These are phyloP conservation scores for Hirtodrosophila confusa DNA, from an alignment of 2,888 invertebrate genomes.

Conservation along the genomic window DNA sequence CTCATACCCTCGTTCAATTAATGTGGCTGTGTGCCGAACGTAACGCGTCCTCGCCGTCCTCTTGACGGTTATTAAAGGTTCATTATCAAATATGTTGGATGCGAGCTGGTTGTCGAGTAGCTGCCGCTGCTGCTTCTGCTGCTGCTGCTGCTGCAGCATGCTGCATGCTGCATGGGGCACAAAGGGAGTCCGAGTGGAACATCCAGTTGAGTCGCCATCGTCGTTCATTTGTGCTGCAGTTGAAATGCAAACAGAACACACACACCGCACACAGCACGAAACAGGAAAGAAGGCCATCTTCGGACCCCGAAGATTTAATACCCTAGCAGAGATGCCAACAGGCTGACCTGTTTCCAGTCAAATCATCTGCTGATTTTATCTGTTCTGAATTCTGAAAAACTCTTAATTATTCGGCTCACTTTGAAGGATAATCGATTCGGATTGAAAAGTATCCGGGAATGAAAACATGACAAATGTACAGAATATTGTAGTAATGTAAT, in stretches of 20 bases:
- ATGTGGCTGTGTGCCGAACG: constrained; percentile 3
- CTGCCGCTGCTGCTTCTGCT: constrained; percentile 4
- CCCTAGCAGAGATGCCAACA: too few species aligned
- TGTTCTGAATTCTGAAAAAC: too few species aligned
- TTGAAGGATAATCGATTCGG: too few species aligned
- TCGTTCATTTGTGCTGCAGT: constrained; percentile 23
- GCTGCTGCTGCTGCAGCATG: constrained; percentile 5
- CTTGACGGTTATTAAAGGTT: constrained; percentile 64
- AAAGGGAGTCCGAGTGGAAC: constrained; percentile 4
- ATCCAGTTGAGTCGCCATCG: constrained; percentile 10
- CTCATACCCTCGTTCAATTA: constrained; percentile 5
- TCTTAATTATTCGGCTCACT: too few species aligned
- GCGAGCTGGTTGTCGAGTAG: constrained; percentile 30
- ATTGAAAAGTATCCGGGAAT: too few species aligned
- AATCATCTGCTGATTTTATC: too few species aligned
- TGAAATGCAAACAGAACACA: constrained; percentile 45
- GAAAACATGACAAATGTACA: too few species aligned
- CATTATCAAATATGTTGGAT: constrained; percentile 60
- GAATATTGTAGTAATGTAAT: too few species aligned
- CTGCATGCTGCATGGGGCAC: constrained; percentile 4
- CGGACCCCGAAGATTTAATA: too few species aligned
- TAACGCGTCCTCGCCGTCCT: constrained; percentile 34
- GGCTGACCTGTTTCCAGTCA: too few species aligned
- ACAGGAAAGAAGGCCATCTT: too few species aligned
- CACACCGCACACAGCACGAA: constrained; percentile 8